These are phyloP conservation scores for Drosophila orena DNA, from an alignment of 1,140 invertebrate genomes.

Conservation along the genomic window DNA sequence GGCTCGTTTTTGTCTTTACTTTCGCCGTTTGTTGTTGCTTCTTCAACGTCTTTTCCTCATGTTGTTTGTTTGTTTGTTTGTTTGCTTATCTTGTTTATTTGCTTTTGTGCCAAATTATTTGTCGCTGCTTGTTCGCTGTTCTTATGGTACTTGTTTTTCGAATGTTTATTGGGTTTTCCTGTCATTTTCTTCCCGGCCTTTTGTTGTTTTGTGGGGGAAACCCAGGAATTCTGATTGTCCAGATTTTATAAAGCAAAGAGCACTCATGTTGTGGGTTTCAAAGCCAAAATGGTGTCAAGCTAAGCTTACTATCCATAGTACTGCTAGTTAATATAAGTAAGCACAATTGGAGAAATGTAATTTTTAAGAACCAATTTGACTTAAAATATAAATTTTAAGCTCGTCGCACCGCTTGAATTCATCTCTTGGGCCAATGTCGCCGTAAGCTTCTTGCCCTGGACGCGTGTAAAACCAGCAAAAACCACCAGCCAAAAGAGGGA, in stretches of 20 bases:
- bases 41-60: conserved; percentile 16
- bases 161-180: conserved; percentile 60
- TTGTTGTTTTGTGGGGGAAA: conserved; percentile 4
- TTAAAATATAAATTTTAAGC: conserved; percentile 2
- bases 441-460: conserved; percentile 24
- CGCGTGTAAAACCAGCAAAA: conserved; percentile 6
- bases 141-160: conserved; percentile 47
- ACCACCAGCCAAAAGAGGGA: conserved; percentile 19
- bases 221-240: conserved; percentile 32
- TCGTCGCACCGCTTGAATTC: background rate
- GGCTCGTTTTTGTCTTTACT: conserved; percentile 57
- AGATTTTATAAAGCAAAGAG: conserved; percentile 1
- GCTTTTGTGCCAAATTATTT: conserved; percentile 70
- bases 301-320: background rate
- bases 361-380: conserved; percentile 1
- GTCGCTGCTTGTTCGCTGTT: conserved; percentile 51
- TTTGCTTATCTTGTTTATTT: conserved; percentile 64
- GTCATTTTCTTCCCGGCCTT: conserved; percentile 8
- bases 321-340: too few relatives aligned
- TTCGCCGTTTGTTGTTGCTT: conserved; percentile 25
- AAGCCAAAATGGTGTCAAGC: too few relatives aligned
- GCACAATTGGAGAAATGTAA: too few relatives aligned
- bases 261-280: background rate
- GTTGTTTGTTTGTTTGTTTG: conserved; percentile 22
- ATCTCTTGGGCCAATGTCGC: conserved; percentile 21